A percentile compares a stretch with the other conserved stretches of the same genome.
These are phyloP conservation scores for Drosophila nikananu DNA, from an alignment of 1,140 invertebrate genomes.

Conservation along the genomic window DNA sequence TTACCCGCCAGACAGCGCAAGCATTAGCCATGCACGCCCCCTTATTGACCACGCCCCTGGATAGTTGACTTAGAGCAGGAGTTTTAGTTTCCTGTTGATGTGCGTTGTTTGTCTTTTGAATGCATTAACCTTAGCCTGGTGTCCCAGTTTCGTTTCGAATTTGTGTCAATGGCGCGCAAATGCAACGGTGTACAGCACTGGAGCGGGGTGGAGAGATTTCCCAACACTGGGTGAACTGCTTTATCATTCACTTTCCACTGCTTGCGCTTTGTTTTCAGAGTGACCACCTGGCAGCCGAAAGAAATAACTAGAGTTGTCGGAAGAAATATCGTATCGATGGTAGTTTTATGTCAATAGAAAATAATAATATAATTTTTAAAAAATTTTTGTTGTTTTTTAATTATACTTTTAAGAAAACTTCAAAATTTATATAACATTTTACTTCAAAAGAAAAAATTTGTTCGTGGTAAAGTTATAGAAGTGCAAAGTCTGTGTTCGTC, in stretches of 20 bases:
- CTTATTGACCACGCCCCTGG: slow-evolving; percentile 41
- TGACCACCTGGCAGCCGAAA: not conserved
- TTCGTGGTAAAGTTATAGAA: no score
- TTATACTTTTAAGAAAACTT: no score
- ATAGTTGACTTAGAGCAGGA: slow-evolving; percentile 54
- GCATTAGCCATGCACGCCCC: slow-evolving; percentile 68
- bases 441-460: no score
- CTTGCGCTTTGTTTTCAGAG: not conserved
- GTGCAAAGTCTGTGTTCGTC: no score
- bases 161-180: slow-evolving; percentile 58
- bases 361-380: no score
- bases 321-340: no score
- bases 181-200: slow-evolving; percentile 29
- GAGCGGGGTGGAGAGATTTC: not conserved
- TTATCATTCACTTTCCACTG: no score
- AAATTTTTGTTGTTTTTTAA: no score
- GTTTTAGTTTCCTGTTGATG: slow-evolving; percentile 79
- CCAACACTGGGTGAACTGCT: not conserved
- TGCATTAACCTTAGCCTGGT: slow-evolving; percentile 78
- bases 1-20: slow-evolving; percentile 43
- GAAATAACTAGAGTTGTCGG: no score
- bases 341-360: no score
- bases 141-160: slow-evolving; percentile 72
- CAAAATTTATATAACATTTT: no score
- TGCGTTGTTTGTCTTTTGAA: slow-evolving; percentile 75